Evolutionary conservation across 2,797 vertebrate species (phyloP), one percentile per base, ranked within the genome.

Genomic region (Picus viridis): DNA sequence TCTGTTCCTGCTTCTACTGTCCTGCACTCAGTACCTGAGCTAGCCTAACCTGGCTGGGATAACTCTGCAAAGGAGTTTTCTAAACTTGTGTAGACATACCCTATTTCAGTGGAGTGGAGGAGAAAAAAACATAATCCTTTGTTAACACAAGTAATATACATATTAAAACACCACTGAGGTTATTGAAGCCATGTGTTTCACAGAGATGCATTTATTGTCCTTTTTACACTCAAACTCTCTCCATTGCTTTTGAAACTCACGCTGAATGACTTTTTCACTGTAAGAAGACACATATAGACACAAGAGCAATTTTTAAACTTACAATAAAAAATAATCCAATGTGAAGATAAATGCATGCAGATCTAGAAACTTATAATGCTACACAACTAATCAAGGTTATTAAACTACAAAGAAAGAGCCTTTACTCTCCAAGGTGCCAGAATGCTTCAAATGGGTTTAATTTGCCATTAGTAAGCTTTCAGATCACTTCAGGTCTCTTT

Each of bases 391-490:
- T 32, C 34, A 59, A 72, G 26, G 47, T 56, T 72, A 75, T 69
- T 63, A 72, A 94, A 75, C 51, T 53, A 24, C n/a, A 86, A 92
- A 80, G 68, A 63, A 65, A 78, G 23, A 81, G 17, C 27, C 34
- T 81, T 81, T 90, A 36, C 43, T 84, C 80, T 90, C 86, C 80
- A 86, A 69, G 79, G 89, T 86, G 73, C 56, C 76, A 86, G 59
- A 92, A 83, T 19, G 29, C 58, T 87, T 80, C 68, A 15, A 83
- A 78, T 34, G 36, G 89, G 90, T 75, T 93, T 88, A 81, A 86
- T 88, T 92, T 84, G 71, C 63, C 68, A 68, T 88, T 79, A 86
- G 29, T 63, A 84, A 84, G 93, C 92, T 88, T 92, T 94, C 92
- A 91, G 45, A 90, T 84, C 74, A 67, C 57, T 82, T 90, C 34